These are phyloP conservation scores for Drosophila kikkawai DNA, from an alignment of 1,140 invertebrate species.

Conservation along the genomic window DNA sequence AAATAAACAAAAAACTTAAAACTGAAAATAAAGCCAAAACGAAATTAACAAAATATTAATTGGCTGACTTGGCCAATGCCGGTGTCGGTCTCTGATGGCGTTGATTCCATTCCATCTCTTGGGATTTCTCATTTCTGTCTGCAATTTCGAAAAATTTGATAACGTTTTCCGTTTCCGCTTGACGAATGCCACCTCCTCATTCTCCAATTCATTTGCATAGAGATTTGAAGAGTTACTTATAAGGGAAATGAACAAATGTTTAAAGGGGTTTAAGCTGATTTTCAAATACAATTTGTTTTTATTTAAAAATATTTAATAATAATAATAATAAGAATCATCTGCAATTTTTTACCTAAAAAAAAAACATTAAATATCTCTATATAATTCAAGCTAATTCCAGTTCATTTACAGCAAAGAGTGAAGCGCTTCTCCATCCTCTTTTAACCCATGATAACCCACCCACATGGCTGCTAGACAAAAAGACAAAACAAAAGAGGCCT, in stretches of 20 bases:
- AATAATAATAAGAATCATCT: neutral
- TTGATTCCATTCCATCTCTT: constrained; percentile 38
- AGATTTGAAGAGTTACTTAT: neutral
- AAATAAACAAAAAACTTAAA: neutral
- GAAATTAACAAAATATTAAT: constrained; percentile 74
- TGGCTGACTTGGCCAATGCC: constrained; percentile 61
- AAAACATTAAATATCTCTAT: neutral
- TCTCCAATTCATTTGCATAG: constrained; percentile 59
- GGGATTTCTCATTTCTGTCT: constrained; percentile 35
- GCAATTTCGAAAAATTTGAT: constrained; percentile 26
- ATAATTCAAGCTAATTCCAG: constrained; percentile 16
- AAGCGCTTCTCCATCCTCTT: neutral
- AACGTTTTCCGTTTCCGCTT: constrained; percentile 72
- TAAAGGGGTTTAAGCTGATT: constrained; percentile 7
- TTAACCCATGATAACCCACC: constrained; percentile 25
- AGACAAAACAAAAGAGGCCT: neutral
- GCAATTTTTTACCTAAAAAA: neutral
- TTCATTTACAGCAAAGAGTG: constrained; percentile 12
- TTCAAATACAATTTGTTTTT: neutral
- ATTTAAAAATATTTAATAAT: too few relatives aligned
- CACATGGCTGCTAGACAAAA: constrained; percentile 23
- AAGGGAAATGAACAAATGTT: constrained; percentile 13
- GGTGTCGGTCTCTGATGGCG: constrained; percentile 43
- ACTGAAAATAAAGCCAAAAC: constrained; percentile 31
- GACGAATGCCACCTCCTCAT: constrained; percentile 7